Conservation (phyloP, 2,113 vertebrate genomes). For the Okapia johnstoni region DNA sequence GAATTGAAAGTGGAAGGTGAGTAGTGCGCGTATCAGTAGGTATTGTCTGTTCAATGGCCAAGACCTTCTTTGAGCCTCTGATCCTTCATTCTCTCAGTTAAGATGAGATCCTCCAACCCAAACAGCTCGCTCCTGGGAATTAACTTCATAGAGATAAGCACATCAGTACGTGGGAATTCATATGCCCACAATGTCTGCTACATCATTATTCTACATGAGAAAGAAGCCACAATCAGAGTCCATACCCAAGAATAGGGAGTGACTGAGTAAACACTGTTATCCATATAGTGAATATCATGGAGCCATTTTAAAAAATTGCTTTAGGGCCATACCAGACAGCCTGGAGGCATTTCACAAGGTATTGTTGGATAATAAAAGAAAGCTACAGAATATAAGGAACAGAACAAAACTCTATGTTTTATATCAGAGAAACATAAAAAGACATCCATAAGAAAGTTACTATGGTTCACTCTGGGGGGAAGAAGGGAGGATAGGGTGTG, state of each 20-base stretch:
- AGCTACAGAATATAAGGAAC: not conserved
- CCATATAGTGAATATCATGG: not conserved
- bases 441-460: not conserved
- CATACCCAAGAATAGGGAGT: no score
- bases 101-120: not conserved
- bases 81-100: not conserved
- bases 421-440: not conserved
- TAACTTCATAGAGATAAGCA: not conserved
- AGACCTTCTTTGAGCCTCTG: not conserved
- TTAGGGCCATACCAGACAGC: not conserved
- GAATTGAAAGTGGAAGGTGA: slow-evolving; percentile 70
- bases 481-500: not conserved
- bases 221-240: not conserved
- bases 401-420: not conserved
- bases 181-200: not conserved
- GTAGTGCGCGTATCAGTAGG: not conserved
- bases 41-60: not conserved
- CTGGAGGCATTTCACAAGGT: not conserved
- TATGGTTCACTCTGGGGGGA: not conserved
- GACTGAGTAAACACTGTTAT: not conserved
- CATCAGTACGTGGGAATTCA: not conserved
- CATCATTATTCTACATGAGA: not conserved
- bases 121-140: not conserved
- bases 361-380: not conserved
- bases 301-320: not conserved